Conservation (phyloP, 1,140 invertebrate species). For the Parasteatoda tepidariorum region DNA sequence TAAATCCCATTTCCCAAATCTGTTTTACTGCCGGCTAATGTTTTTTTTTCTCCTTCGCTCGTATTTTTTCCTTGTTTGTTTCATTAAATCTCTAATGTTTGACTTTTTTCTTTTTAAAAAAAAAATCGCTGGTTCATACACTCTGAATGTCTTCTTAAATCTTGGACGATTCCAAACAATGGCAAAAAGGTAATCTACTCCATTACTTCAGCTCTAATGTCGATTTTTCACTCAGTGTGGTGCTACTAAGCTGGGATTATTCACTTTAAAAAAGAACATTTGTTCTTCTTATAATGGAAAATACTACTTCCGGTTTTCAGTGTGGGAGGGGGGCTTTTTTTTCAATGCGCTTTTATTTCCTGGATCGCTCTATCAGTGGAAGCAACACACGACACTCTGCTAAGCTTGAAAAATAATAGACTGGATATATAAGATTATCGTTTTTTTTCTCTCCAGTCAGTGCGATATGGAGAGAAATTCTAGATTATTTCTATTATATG, state of each 20-base stretch:
- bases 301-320: not conserved
- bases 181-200: not conserved
- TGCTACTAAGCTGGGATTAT: conserved; percentile 13
- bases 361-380: too few relatives aligned
- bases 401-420: too few relatives aligned
- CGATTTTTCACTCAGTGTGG: conserved; percentile 16
- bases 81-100: not conserved
- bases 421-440: too few relatives aligned
- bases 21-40: too few relatives aligned
- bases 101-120: not conserved
- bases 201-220: not conserved
- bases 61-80: not conserved
- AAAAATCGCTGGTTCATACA: too few relatives aligned
- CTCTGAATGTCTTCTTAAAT: conserved; percentile 10
- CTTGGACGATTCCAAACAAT: conserved; percentile 13
- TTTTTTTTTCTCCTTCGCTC: too few relatives aligned
- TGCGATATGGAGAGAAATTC: too few relatives aligned
- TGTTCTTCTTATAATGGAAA: not conserved
- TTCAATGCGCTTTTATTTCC: not conserved
- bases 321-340: not conserved
- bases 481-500: too few relatives aligned
- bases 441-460: too few relatives aligned
- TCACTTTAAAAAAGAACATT: not conserved
- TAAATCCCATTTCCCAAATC: too few relatives aligned
- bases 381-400: too few relatives aligned